Conservation (phyloP, 2,888 invertebrate genomes). For the Nephrotoma guestfalica region DNA sequence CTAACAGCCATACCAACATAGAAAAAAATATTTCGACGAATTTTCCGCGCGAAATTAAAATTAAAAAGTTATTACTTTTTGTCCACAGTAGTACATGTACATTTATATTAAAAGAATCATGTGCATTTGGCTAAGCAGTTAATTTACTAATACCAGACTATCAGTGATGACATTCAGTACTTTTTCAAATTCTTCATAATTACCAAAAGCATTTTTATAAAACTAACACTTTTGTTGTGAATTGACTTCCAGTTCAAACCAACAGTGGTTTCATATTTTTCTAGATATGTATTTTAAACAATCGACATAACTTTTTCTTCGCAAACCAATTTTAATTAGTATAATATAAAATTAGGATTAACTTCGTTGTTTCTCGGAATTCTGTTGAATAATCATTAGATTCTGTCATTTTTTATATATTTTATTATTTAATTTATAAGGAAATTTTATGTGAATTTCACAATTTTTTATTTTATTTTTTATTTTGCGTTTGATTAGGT, state of each 20-base stretch:
- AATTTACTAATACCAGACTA: constrained; percentile 11
- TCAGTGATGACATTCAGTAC: constrained; percentile 37
- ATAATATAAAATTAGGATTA: background rate
- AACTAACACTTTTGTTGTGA: constrained; percentile 77
- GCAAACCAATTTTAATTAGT: background rate
- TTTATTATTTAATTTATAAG: too few species aligned
- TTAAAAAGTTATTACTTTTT: too few species aligned
- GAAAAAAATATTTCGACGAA: too few species aligned
- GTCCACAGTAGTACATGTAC: too few species aligned
- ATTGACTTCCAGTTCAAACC: constrained; percentile 32
- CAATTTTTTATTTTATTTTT: too few species aligned
- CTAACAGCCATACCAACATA: too few species aligned
- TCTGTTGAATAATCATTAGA: background rate
- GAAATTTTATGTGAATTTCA: too few species aligned
- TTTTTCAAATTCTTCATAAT: constrained; percentile 56
- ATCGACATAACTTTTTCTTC: constrained; percentile 7
- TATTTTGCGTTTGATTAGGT: too few species aligned
- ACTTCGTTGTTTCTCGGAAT: background rate
- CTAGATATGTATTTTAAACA: constrained; percentile 7
- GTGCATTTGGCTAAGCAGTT: background rate
- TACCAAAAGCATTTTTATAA: constrained; percentile 55
- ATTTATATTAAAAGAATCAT: background rate
- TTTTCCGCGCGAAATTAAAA: too few species aligned
- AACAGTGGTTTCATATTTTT: constrained; percentile 5
- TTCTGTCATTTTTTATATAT: background rate